Conservation (phyloP, 2,797 vertebrate genomes). For the Etheostoma nigrum region DNA sequence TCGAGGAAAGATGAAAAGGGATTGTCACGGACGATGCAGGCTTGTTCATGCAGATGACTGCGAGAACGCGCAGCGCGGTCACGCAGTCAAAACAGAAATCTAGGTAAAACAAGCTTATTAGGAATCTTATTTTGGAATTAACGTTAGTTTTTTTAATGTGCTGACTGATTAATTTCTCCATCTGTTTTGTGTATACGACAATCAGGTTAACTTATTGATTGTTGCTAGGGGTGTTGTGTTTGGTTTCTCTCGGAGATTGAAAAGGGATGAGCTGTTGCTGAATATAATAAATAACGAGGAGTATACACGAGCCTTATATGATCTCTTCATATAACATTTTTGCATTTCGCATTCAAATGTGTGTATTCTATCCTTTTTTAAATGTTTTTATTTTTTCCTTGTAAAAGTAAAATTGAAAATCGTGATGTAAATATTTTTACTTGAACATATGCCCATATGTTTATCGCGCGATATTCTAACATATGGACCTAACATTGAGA, state of each 20-base stretch:
- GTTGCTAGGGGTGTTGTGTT: neutral
- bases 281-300: neutral
- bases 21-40: conserved; percentile 49
- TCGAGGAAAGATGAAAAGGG: conserved; percentile 20
- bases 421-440: no score
- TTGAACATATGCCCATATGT: neutral
- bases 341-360: neutral
- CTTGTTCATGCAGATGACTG: conserved; percentile 46
- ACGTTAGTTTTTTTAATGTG: accelerated
- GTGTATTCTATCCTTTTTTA: neutral
- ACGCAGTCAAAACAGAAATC: neutral
- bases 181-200: neutral
- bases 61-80: conserved; percentile 69
- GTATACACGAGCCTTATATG: no score
- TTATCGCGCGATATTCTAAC: neutral
- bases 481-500: neutral
- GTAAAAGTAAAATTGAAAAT: no score
- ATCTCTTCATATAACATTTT: neutral
- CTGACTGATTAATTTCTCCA: neutral
- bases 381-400: neutral
- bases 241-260: neutral
- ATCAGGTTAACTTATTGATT: conserved; percentile 1
- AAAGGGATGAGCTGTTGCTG: neutral
- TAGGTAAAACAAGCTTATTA: neutral
- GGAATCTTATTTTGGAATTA: neutral